Percentiles rank a stretch among this genome's conserved stretches.
phyloP scores from a whole-genome alignment of 2,113 vertebrate genomes.

The Thalassarche chlororhynchos region DNA sequence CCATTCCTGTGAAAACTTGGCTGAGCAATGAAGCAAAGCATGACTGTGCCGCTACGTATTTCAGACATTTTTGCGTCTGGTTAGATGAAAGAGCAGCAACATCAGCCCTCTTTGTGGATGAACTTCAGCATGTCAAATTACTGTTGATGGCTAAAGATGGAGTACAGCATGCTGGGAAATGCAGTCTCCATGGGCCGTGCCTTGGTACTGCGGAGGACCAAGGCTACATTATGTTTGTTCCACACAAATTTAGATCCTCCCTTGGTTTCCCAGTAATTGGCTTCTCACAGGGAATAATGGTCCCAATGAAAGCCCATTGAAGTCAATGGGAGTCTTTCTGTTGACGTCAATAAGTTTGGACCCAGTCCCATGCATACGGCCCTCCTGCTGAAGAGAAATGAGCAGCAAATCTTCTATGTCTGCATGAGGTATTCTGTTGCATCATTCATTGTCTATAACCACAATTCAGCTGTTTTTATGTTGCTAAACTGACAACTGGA shows the following conservation, averaged over 20 bases:
- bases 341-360: conserved; percentile 12
- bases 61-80: not conserved
- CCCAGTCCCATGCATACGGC: not conserved
- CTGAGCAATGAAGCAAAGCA: not conserved
- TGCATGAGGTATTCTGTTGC: conserved; percentile 18
- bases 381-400: conserved; percentile 39
- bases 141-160: not conserved
- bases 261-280: not conserved
- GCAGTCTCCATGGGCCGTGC: not conserved
- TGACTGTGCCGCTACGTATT: rapidly evolving
- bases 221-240: not conserved
- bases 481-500: not conserved
- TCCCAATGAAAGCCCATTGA: not conserved
- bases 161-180: not conserved
- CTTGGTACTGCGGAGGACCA: not conserved
- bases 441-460: not conserved
- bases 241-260: not conserved
- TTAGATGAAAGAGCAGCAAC: not conserved
- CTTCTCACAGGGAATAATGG: not conserved
- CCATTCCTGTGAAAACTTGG: not conserved
- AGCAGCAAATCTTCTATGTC: conserved; percentile 10
- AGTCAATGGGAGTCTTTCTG: not conserved
- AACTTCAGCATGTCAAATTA: not conserved
- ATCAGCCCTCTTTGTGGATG: not conserved
- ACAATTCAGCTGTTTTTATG: not conserved